Evolutionary conservation across 2,888 invertebrate genomes (phyloP), one percentile per base, ranked within the genome.

Genomic region (Leptopterna dolabrata): DNA sequence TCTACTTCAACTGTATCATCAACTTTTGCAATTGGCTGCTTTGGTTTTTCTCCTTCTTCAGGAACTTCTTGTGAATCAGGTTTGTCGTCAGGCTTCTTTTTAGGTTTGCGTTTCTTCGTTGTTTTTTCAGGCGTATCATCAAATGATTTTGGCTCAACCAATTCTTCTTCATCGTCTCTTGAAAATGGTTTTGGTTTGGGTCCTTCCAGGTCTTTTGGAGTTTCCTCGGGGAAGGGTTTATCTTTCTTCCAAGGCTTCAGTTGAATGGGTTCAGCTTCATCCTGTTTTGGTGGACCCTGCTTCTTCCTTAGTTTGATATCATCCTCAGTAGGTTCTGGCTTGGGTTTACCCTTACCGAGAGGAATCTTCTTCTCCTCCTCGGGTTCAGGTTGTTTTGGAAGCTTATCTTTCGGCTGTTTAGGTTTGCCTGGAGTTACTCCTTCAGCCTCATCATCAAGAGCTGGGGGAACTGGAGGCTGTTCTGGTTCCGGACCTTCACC

Each of bases 301-400:
- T 90, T 91, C 14, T 90, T 91, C 73, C 91, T 92, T 87, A 93
- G 91, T 43, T 91, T 92, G 81, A 91, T 91, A 29, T 91, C 91
- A 87, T 91, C 87, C 45, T 88, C 89, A 86, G 89, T 89, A 70
- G 89, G 88, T 78, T 88, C 88, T 63, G 90, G 90, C 88, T 90
- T 90, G 27, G 90, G 90, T 70, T 89, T 90, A 55, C 90, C 90
- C 84, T 90, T 89, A 16, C 89, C 90, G n/a, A 87, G 55, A 45
- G 88, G 88, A 14, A 88, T 55, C 78, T 90, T 89, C 87, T 87
- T 89, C 47, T 71, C 89, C 36, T 89, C 90, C 87, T 85, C 71
- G 16, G 88, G 82, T 19, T 73, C 76, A 55, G 82, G 87, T 13
- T 36, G 63, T 16, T 86, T 88, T 47, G 70, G 55, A 41, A 86